These are phyloP conservation scores for Aphelocoma californica DNA, from an alignment of 2,797 vertebrate species.

Conservation along the genomic window DNA sequence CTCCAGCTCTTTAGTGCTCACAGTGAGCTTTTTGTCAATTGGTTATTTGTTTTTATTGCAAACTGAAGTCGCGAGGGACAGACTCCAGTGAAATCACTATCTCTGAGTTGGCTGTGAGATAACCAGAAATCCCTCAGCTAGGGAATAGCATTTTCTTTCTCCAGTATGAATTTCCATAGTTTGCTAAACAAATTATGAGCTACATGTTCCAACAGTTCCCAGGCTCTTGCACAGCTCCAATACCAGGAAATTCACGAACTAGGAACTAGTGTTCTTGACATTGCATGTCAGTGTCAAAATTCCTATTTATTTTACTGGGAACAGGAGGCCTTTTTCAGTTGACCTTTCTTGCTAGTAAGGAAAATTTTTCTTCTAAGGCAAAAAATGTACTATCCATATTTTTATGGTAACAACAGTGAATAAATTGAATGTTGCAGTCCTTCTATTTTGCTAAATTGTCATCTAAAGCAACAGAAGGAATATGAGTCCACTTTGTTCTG, in stretches of 20 bases:
- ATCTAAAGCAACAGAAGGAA: conserved; percentile 6
- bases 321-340: not conserved
- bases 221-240: not conserved
- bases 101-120: not conserved
- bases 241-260: not conserved
- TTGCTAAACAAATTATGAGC: conserved; percentile 17
- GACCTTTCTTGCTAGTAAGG: not conserved
- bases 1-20: not conserved
- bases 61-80: rapidly evolving
- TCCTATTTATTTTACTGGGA: not conserved
- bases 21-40: not conserved
- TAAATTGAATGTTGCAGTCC: not conserved
- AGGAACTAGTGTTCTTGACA: not conserved
- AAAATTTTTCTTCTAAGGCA: not conserved
- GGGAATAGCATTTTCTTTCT: not conserved
- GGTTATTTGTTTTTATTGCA: not conserved
- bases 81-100: not conserved
- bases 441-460: conserved; percentile 18
- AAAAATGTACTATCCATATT: not conserved
- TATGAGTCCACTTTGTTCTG: conserved; percentile 37
- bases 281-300: not conserved
- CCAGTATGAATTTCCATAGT: not conserved
- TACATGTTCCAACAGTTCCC: not conserved
- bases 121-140: not conserved
- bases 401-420: not conserved